Evolutionary conservation across 2,113 vertebrate species (phyloP).

Genomic region (Ptyas mucosa): DNA sequence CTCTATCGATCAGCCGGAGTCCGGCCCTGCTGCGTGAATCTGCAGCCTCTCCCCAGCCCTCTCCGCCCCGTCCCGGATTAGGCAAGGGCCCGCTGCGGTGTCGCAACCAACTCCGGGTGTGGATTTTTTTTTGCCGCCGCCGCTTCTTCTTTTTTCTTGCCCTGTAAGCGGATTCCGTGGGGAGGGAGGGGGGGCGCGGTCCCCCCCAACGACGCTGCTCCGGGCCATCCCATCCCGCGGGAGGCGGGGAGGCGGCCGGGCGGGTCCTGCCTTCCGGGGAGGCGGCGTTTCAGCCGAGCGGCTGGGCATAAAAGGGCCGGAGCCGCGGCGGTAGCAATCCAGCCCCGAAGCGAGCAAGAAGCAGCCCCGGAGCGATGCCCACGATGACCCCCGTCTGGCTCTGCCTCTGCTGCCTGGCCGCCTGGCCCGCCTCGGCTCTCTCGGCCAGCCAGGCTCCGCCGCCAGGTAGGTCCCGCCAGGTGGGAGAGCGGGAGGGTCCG

Average conservation of each 20-base stretch:
- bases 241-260: neutral
- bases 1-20: neutral
- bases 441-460: neutral
- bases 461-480: neutral
- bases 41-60: neutral
- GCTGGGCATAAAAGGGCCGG: neutral
- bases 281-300: neutral
- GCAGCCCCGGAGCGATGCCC: neutral
- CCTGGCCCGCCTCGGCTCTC: neutral
- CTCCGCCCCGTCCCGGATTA: neutral
- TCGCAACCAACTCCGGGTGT: neutral
- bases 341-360: neutral
- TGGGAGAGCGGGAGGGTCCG: neutral
- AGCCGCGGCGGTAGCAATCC: too few relatives aligned
- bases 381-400: too few relatives aligned
- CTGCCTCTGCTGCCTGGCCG: neutral
- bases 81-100: neutral
- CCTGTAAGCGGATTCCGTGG: neutral
- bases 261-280: neutral
- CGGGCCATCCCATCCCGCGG: neutral
- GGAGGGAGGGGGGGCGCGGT: neutral
- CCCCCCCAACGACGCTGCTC: neutral
- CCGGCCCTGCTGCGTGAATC: neutral
- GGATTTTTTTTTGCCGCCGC: too few relatives aligned
- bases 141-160: neutral